These are phyloP conservation scores for Coreoperca whiteheadi DNA, from an alignment of 2,113 vertebrate species.

Conservation along the genomic window DNA sequence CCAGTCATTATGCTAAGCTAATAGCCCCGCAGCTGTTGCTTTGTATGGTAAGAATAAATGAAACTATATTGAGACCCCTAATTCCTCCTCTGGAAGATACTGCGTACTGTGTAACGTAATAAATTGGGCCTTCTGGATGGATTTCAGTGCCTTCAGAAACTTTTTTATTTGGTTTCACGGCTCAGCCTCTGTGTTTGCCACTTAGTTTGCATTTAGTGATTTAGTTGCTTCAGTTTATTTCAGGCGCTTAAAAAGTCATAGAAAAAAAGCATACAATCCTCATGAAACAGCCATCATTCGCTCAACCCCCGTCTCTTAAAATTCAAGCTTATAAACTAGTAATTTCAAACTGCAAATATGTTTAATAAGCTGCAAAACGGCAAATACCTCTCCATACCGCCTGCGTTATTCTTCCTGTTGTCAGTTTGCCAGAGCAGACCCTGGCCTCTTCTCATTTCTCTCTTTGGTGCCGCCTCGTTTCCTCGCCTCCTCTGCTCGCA, in stretches of 20 bases:
- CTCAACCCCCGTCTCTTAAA: not conserved
- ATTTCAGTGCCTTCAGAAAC: too few species aligned
- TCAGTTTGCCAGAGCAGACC: not conserved
- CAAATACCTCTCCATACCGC: not conserved
- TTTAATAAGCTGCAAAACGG: not conserved
- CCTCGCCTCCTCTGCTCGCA: too few species aligned
- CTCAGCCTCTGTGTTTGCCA: not conserved
- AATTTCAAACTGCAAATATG: not conserved
- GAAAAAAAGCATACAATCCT: not conserved
- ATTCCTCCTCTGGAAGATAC: too few species aligned
- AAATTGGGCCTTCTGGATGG: too few species aligned
- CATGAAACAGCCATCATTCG: not conserved
- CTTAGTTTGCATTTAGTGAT: not conserved
- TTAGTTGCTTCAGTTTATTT: not conserved
- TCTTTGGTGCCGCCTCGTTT: too few species aligned
- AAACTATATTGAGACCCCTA: too few species aligned
- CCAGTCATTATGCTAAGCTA: too few species aligned
- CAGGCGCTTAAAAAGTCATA: not conserved
- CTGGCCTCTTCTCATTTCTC: not conserved
- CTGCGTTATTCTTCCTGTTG: not conserved
- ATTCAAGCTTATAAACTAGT: not conserved
- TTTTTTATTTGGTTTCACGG: too few species aligned
- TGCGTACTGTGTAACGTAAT: too few species aligned
- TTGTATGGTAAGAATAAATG: too few species aligned
- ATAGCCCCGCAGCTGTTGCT: too few species aligned